A percentile compares a stretch with the other conserved stretches of the same genome.
Evolutionary conservation across 2,888 invertebrate species (phyloP).

Genomic region (Aphrophora alni): DNA sequence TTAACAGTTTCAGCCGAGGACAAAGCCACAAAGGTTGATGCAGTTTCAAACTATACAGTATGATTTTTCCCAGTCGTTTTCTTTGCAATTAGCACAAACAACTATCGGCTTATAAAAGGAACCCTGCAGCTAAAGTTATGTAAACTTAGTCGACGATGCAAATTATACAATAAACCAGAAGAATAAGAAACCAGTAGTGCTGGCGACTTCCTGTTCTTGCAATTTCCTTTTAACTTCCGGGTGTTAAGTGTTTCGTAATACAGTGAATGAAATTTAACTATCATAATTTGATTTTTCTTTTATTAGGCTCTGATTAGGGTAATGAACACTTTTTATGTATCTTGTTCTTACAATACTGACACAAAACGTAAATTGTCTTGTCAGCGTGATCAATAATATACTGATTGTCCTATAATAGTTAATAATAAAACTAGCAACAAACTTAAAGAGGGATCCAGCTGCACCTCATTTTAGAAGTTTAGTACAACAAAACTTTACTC

Average conservation of each 20-base stretch:
- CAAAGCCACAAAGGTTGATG: not conserved
- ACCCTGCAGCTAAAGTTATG: constrained; percentile 1
- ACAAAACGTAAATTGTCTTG: too few species aligned
- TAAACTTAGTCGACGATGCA: constrained; percentile 6
- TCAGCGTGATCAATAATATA: too few species aligned
- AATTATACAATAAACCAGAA: not conserved
- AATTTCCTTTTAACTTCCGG: not conserved
- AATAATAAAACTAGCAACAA: too few species aligned
- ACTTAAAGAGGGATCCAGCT: too few species aligned
- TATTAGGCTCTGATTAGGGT: too few species aligned
- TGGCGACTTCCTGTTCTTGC: not conserved
- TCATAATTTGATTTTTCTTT: too few species aligned
- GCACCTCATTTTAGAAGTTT: too few species aligned
- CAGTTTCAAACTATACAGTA: not conserved
- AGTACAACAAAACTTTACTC: too few species aligned
- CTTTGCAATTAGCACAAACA: not conserved
- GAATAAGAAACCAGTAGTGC: constrained; percentile 6
- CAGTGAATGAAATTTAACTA: not conserved
- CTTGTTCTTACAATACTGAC: too few species aligned
- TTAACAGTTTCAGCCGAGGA: not conserved
- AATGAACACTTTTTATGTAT: too few species aligned
- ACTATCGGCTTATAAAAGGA: not conserved
- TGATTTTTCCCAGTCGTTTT: not conserved
- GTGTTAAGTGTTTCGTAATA: not conserved
- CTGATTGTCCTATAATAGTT: too few species aligned